Evolutionary conservation across 2,797 vertebrate species (phyloP), one percentile per base, ranked within the genome.

Genomic region (Peromyscus eremicus): DNA sequence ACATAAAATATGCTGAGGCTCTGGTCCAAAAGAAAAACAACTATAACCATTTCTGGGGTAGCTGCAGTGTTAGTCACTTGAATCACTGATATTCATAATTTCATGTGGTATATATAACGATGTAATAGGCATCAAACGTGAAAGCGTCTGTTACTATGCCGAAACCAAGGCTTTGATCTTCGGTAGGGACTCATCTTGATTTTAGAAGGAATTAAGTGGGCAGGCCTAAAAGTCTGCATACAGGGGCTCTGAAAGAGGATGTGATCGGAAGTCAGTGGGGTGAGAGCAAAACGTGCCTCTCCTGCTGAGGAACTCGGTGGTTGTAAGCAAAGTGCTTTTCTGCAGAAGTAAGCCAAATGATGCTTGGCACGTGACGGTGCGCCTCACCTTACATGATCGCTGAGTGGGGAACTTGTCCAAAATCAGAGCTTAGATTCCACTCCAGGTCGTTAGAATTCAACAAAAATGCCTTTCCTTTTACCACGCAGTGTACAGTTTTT

Each of bases 21-120:
- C 16, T 83, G 76, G 29, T 76, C 25, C 43, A 75, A 70, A 93
- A 87, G 40, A 66, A 86, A 95, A 46, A 68, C 88, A 68, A 32
- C 23, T 34, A 3, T 68, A 55, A 37, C 60, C 62, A 86, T 91
- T 96, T 82, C 43, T 80, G 80, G 66, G 95, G 16, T 64, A 62
- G 29, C 76, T 93, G 17, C 52, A 8, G 66, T 16, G 71, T 96
- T 79, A 57, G 57, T 76, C 23, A n/a, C 52, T 96, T 87, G 66
- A 90, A 87, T 77, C 40, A 79, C 71, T 80, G 40, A 84, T 76
- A 23, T 76, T 90, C n/a, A 52, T 73, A 32, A 77, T 79, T 85
- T 94, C 60, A 6, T 7, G 43, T 73, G 76, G 82, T 43, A 12
- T 25, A 12, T 19, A n/a, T 10, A 14, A 43, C 49, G 76, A 46